These are phyloP conservation scores for Gorsachius magnificus DNA, from an alignment of 2,797 vertebrate genomes.

Conservation along the genomic window DNA sequence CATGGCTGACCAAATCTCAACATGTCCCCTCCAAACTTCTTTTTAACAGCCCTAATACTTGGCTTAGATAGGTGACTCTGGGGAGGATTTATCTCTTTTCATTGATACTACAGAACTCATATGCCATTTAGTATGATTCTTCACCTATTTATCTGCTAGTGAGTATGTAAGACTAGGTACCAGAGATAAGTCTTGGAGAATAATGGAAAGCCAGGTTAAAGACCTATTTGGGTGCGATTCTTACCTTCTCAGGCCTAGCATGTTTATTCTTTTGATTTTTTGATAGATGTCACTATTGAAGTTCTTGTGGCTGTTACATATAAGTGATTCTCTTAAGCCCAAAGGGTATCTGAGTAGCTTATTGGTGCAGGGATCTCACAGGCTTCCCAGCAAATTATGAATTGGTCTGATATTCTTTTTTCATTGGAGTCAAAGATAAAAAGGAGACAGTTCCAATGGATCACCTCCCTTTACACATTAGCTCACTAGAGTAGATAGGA, in stretches of 20 bases:
- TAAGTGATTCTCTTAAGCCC: neutral
- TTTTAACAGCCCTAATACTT: conserved; percentile 15
- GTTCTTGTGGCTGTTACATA: neutral
- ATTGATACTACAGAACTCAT: conserved; percentile 56
- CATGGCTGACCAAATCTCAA: neutral
- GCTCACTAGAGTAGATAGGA: neutral
- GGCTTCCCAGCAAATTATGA: neutral
- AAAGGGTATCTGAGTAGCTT: neutral
- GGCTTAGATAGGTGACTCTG: conserved; percentile 53
- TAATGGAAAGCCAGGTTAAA: neutral
- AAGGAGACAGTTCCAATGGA: neutral
- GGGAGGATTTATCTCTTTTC: neutral
- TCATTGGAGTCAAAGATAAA: neutral
- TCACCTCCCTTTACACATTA: neutral
- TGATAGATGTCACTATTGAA: neutral
- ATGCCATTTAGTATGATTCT: conserved; percentile 20
- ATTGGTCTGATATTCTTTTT: neutral
- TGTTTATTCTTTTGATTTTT: neutral
- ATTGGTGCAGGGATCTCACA: neutral
- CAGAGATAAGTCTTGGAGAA: neutral
- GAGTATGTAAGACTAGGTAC: neutral
- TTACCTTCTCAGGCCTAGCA: neutral
- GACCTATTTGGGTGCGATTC: neutral
- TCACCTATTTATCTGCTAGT: neutral
- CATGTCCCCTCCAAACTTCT: neutral